Base-by-base conservation (phyloP, 1,140 invertebrate species). In the Formica exsecta region DNA sequence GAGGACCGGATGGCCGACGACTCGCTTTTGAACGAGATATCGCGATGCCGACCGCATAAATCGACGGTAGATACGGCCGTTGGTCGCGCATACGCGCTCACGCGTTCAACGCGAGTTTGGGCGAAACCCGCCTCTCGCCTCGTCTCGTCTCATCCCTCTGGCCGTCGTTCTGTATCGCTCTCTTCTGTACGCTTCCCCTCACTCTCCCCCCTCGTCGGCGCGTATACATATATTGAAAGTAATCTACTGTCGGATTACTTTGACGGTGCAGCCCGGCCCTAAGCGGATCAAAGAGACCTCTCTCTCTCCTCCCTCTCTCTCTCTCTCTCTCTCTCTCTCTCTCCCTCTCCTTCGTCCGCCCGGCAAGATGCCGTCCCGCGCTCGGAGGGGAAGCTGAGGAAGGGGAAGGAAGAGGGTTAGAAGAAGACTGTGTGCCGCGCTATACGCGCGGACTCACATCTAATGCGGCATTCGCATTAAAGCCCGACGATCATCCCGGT, bases 171-270 rank as follows among this genome's bases (percentile, higher is more conserved):
- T 32, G 7, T 9, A 41, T 8, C 38, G 41, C 41, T 6, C 29
- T 6, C 22, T 44, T 44, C 41, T 51, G 16, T 51, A 3, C 48
- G 16, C 11, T 44, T 3, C 9, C 19, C 54, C 70, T 54, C 48
- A 16, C 3, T 16, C 7, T 41, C 32, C 51, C 32, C 48, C 48
- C 61, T 71, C 84, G 54, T 80, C 74, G 88, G 73, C 80, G 74
- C 57, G 16, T 86, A 79, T 81, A 75, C 64, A 61, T 87, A 74
- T 87, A 91, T 91, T 71, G 85, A 87, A 89, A 91, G 90, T 91
- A 91, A 91, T 91, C 90, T 89, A 91, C 89, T 86, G 89, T 87
- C 90, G 90, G 90, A 91, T 91, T 91, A 91, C 90, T 91, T 91
- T 91, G 90, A 91, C 85, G 87, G 87, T 76, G 44, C 44, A 84